phyloP scores from a whole-genome alignment of 2,888 invertebrate genomes.

The Siphonodentalium dalli region DNA sequence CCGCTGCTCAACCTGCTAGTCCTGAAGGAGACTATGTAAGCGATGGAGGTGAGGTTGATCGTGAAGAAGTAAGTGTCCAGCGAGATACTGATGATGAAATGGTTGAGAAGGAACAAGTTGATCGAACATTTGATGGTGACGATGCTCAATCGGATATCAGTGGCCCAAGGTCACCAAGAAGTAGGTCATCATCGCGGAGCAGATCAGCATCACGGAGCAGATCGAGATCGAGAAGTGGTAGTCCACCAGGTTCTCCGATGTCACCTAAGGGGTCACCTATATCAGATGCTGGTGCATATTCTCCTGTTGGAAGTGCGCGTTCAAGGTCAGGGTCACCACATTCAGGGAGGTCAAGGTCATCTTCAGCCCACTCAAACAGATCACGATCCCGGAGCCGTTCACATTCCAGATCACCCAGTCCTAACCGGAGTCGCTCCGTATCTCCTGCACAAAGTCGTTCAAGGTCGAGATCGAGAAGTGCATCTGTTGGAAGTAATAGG shows the following conservation, averaged over 20 bases:
- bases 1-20: too few relatives aligned
- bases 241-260: conserved; percentile 32
- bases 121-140: too few relatives aligned
- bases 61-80: conserved; percentile 30
- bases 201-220: conserved; percentile 29
- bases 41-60: conserved; percentile 35
- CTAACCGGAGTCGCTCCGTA: conserved; percentile 22
- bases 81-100: too few relatives aligned
- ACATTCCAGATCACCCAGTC: conserved; percentile 18
- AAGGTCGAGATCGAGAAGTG: conserved; percentile 29
- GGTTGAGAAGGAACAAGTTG: too few relatives aligned
- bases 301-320: conserved; percentile 12
- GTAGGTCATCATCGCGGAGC: too few relatives aligned
- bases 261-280: conserved; percentile 1
- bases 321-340: too few relatives aligned
- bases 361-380: conserved; percentile 21
- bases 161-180: too few relatives aligned
- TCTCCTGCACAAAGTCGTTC: conserved; percentile 23
- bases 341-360: conserved; percentile 29
- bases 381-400: conserved; percentile 13
- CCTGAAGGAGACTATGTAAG: conserved; percentile 34
- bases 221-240: conserved; percentile 23
- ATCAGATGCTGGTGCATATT: conserved; percentile 18
- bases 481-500: conserved; percentile 14
- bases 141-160: too few relatives aligned